Evolutionary conservation across 2,888 invertebrate species (phyloP).

Genomic region (Epiblema foenella): DNA sequence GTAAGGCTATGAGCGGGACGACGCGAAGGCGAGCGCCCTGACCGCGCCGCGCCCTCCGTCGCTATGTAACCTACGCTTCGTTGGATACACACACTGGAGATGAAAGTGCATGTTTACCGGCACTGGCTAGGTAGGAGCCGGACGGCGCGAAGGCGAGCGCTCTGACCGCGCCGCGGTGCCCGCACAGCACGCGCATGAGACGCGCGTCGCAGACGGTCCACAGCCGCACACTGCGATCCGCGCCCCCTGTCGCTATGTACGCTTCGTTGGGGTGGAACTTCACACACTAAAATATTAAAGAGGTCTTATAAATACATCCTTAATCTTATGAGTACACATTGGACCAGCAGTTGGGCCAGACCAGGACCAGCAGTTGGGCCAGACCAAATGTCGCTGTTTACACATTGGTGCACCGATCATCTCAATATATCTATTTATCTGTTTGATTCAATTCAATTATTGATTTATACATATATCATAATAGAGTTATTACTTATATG

Average conservation of each 20-base stretch:
- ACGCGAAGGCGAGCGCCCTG: too few species aligned
- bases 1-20: too few species aligned
- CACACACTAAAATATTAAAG: slow-evolving; percentile 85
- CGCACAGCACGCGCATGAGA: slow-evolving; percentile 91
- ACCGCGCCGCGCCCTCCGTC: too few species aligned
- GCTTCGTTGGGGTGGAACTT: slow-evolving; percentile 96
- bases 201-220: slow-evolving; percentile 95
- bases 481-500: too few species aligned
- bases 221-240: slow-evolving; percentile 94
- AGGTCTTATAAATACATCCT: background rate
- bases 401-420: too few species aligned
- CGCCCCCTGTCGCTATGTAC: slow-evolving; percentile 95
- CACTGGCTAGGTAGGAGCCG: slow-evolving; percentile 93
- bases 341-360: too few species aligned
- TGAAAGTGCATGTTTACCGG: slow-evolving; percentile 82
- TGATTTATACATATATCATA: too few species aligned
- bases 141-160: slow-evolving; percentile 93
- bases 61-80: background rate
- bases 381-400: too few species aligned
- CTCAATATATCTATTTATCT: too few species aligned
- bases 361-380: too few species aligned
- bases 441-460: too few species aligned
- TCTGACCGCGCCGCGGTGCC: slow-evolving; percentile 90
- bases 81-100: background rate
- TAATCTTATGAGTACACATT: background rate